Evolutionary conservation across 1,140 invertebrate species (phyloP).

Genomic region (Drosophila arawakana): DNA sequence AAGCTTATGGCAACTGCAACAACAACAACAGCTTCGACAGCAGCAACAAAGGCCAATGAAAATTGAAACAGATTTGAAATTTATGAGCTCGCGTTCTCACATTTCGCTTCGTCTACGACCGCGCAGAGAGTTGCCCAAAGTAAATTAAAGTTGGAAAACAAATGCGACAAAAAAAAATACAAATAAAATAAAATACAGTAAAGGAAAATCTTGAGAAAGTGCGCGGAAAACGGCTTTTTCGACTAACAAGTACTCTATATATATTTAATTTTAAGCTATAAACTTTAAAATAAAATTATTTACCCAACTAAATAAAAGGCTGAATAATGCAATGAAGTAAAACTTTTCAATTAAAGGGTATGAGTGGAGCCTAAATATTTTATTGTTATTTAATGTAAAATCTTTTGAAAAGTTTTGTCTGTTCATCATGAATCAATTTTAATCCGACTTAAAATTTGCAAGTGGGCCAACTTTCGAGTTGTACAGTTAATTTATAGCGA

Average conservation of each 20-base stretch:
- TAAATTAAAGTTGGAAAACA: conserved; percentile 66
- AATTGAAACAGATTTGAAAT: conserved; percentile 75
- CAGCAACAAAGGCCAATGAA: conserved; percentile 51
- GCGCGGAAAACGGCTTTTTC: not conserved
- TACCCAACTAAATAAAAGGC: too few species aligned
- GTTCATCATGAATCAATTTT: conserved; percentile 30
- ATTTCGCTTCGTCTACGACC: conserved; percentile 27
- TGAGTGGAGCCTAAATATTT: not conserved
- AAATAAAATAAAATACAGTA: conserved; percentile 16
- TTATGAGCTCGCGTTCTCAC: conserved; percentile 60
- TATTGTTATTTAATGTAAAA: not conserved
- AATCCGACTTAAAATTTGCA: conserved; percentile 24
- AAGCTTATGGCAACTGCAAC: conserved; percentile 55
- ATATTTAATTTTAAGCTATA: not conserved
- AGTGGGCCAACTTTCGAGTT: conserved; percentile 16
- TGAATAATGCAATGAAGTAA: too few species aligned
- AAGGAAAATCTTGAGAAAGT: not conserved
- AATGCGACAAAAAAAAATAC: conserved; percentile 54
- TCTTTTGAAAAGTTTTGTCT: conserved; percentile 17
- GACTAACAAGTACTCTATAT: not conserved
- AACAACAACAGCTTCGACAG: conserved; percentile 17
- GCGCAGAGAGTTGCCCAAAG: conserved; percentile 42
- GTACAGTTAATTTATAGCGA: conserved; percentile 62
- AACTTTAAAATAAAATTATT: too few species aligned
- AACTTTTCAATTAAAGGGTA: not conserved